Percentiles rank a stretch among this genome's conserved stretches.
Evolutionary conservation across 2,113 vertebrate genomes (phyloP).

Genomic region (Lophochroa leadbeateri): DNA sequence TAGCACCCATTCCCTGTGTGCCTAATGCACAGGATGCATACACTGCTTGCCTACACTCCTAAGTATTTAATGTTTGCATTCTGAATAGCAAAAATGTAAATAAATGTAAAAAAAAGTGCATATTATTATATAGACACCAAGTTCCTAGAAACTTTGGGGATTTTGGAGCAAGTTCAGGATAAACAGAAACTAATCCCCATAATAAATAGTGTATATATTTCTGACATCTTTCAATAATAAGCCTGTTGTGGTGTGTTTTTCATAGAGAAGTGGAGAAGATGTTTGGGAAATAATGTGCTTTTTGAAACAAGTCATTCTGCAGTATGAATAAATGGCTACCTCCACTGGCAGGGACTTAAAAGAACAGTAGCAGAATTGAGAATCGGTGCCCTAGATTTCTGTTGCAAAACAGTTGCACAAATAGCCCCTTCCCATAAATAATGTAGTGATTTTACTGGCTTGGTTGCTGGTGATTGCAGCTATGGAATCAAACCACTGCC

Average conservation of each 20-base stretch:
- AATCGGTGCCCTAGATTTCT: constrained; percentile 49
- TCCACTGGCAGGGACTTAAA: neutral
- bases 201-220: neutral
- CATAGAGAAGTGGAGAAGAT: neutral
- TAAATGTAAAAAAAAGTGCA: neutral
- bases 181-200: neutral
- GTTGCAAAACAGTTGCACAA: constrained; percentile 45
- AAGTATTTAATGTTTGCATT: neutral
- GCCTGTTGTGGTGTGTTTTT: neutral
- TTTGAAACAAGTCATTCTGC: neutral
- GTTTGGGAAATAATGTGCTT: neutral
- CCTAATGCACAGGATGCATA: neutral
- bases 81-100: neutral
- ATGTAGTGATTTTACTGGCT: constrained; percentile 47
- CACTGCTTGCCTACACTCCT: neutral
- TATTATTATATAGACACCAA: neutral
- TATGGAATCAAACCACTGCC: constrained; percentile 19
- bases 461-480: constrained; percentile 36
- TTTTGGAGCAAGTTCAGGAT: neutral
- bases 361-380: constrained; percentile 9
- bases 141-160: neutral
- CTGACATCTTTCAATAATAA: neutral
- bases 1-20: neutral
- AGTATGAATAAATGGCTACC: neutral
- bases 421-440: constrained; percentile 67